phyloP scores from a whole-genome alignment of 2,888 invertebrate genomes.

The Keiferia lycopersicella region DNA sequence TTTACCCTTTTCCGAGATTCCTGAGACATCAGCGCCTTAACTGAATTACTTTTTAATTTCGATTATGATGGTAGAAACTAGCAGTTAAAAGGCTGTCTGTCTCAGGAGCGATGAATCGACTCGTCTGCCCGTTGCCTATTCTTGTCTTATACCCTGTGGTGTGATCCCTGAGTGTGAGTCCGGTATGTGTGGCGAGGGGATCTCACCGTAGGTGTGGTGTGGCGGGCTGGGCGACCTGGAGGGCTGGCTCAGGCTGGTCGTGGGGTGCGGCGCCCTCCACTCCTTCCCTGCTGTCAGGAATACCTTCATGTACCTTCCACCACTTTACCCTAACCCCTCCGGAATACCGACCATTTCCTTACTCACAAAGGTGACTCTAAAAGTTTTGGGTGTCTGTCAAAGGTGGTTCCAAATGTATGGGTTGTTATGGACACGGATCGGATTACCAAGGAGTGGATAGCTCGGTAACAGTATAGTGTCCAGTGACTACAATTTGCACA shows the following conservation, averaged over 20 bases:
- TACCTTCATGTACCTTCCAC: conserved; percentile 81
- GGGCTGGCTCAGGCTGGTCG: conserved; percentile 89
- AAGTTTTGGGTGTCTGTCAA: conserved; percentile 70
- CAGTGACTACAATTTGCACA: conserved; percentile 48
- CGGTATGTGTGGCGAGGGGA: conserved; percentile 66
- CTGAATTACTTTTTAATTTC: neutral
- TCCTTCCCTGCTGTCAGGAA: conserved; percentile 83
- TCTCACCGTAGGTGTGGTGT: conserved; percentile 83
- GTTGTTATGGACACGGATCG: conserved; percentile 46
- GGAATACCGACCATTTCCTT: conserved; percentile 87
- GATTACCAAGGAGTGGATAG: conserved; percentile 37
- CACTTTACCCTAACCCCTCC: conserved; percentile 88
- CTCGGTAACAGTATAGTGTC: conserved; percentile 53
- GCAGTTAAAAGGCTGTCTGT: neutral
- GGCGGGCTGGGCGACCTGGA: conserved; percentile 88
- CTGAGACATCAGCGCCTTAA: conserved; percentile 2
- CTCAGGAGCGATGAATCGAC: neutral
- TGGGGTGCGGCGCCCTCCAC: conserved; percentile 84
- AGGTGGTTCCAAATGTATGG: conserved; percentile 46
- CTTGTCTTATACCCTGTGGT: conserved; percentile 26
- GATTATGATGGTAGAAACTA: neutral
- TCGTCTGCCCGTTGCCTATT: conserved; percentile 14
- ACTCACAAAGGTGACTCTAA: conserved; percentile 77
- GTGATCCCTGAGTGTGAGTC: conserved; percentile 28
- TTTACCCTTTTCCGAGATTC: conserved; percentile 4